phyloP scores from a whole-genome alignment of 2,797 vertebrate species.

The Myotis vivesi region DNA sequence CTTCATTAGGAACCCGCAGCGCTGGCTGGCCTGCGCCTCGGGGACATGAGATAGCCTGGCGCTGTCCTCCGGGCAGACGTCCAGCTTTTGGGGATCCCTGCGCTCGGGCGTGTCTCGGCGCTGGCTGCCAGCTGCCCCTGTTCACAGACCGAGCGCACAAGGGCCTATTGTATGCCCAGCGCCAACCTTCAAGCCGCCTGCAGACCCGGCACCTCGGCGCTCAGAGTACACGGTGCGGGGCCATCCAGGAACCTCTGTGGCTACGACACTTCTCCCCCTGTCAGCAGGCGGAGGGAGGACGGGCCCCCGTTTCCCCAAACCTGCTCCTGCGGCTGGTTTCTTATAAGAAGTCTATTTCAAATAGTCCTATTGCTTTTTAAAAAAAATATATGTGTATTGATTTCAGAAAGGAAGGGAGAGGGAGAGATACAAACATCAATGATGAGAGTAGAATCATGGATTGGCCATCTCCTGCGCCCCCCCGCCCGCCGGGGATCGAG shows the following conservation, averaged over 20 bases:
- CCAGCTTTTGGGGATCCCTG: constrained; percentile 55
- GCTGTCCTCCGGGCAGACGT: constrained; percentile 5
- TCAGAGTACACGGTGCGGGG: neutral
- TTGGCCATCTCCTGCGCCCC: no score
- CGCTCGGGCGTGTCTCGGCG: constrained; percentile 39
- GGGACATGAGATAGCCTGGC: neutral
- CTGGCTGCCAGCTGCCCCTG: constrained; percentile 49
- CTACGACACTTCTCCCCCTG: neutral
- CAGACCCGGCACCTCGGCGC: neutral
- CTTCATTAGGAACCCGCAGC: neutral
- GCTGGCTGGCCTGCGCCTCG: neutral
- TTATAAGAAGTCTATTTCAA: neutral
- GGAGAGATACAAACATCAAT: no score
- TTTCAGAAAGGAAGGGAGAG: no score
- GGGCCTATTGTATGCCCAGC: constrained; percentile 39
- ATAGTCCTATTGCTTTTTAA: neutral
- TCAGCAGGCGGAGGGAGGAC: neutral
- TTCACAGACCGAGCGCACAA: constrained; percentile 48
- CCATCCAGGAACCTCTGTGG: neutral
- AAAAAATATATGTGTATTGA: no score
- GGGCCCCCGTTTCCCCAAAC: neutral
- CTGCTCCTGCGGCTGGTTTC: neutral
- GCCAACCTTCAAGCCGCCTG: neutral
- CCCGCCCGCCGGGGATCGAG: no score
- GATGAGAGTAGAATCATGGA: no score